phyloP scores from a whole-genome alignment of 2,113 vertebrate species.

The Hypanus sabinus region DNA sequence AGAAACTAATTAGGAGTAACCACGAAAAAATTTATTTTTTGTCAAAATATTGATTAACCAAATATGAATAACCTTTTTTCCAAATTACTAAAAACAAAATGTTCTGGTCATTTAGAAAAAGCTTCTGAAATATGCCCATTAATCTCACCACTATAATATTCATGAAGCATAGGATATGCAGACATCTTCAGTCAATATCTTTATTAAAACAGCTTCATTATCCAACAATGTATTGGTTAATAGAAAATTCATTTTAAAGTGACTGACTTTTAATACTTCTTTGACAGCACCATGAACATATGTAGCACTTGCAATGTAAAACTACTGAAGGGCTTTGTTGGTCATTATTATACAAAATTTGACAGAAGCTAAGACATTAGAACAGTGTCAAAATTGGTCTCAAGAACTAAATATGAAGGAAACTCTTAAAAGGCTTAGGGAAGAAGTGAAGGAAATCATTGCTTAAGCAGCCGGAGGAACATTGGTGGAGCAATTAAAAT shows the following conservation, averaged over 20 bases:
- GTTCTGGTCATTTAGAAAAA: no score
- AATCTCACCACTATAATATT: neutral
- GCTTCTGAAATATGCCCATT: no score
- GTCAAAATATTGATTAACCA: neutral
- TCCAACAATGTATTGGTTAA: no score
- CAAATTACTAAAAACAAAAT: no score
- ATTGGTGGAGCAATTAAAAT: neutral
- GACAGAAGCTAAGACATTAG: neutral
- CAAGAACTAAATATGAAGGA: neutral
- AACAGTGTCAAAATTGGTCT: neutral
- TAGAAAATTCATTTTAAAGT: neutral
- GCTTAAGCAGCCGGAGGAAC: neutral
- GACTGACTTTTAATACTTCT: neutral
- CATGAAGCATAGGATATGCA: neutral
- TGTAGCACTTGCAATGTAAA: neutral
- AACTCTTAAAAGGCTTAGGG: neutral
- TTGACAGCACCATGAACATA: neutral
- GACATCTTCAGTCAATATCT: neutral
- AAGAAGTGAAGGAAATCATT: neutral
- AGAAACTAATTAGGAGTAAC: no score
- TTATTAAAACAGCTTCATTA: neutral
- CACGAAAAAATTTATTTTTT: neutral
- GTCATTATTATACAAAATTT: neutral
- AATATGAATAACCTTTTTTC: no score
- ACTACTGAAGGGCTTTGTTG: neutral